Evolutionary conservation across 2,888 invertebrate genomes (phyloP).

Genomic region (Bellardia pandia): DNA sequence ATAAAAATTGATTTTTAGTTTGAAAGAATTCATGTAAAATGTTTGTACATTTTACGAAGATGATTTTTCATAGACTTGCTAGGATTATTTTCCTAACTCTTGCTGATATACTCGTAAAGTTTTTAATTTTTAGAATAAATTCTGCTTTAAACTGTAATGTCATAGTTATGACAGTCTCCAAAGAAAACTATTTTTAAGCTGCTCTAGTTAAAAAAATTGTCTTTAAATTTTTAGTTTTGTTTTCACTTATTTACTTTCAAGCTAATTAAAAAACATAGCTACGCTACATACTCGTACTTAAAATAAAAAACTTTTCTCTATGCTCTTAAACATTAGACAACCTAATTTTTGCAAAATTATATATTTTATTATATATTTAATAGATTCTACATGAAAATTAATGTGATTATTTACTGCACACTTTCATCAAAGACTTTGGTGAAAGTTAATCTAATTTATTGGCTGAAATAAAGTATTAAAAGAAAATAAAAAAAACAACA

Average conservation of each 20-base stretch:
- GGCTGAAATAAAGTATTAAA: conserved; percentile 30
- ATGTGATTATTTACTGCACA: not conserved
- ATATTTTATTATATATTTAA: not conserved
- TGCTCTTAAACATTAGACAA: not conserved
- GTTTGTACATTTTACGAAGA: no score
- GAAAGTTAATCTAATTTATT: conserved; percentile 57
- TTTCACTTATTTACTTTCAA: not conserved
- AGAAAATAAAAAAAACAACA: not conserved
- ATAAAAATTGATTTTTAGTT: no score
- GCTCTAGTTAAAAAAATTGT: no score
- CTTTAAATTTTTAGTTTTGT: not conserved
- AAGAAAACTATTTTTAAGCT: no score
- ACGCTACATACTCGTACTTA: not conserved
- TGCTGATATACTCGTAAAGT: no score
- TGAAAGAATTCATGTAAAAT: no score
- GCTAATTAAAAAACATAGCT: not conserved
- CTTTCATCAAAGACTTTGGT: conserved; percentile 30
- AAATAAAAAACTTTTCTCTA: not conserved
- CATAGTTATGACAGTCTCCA: no score
- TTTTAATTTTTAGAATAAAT: no score
- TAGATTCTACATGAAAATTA: conserved; percentile 29
- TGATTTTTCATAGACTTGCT: no score
- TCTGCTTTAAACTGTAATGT: no score
- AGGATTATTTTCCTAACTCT: no score
- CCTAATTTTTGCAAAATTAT: not conserved